Evolutionary conservation across 2,888 invertebrate genomes (phyloP), one percentile per base, ranked within the genome.

Genomic region (Andricus curvator): DNA sequence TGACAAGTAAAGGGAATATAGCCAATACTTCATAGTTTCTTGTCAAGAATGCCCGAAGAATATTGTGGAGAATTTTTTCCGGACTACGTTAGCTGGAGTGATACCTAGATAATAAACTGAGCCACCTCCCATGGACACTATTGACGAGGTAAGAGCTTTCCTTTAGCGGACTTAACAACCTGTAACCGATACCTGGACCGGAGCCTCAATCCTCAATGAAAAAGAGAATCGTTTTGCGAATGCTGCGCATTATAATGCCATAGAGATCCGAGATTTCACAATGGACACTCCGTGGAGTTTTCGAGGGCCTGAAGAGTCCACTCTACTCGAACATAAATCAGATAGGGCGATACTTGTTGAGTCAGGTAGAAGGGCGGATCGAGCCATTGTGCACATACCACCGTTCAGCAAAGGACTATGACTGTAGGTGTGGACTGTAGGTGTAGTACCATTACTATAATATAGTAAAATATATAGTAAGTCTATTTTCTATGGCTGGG

Each of bases 171-270:
- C 85, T 89, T 88, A 88, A 89, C 88, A 90, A 88, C 88, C 88
- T 90, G 90, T 90, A 90, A 90, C 88, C 88, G 90, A 90, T 90
- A 89, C 89, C 89, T 89, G 89, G 80, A 84, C 85, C 84, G 78
- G 79, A 82, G 65, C 70, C 65, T 37, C 20, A 37, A 56, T 48
- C 37, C 60, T 37, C 44, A 78, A 44, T 78, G 70, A 79, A 70
- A 74, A 60, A 48, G 41, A 65, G 48, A 66, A 78, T 65, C 66
- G 66, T 66, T 66, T 65, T 78, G 78, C 78, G 51, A 78, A 78
- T 67, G 48, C 60, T 29, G 70, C 4, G 48, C 56, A 56, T 74
- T 74, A 74, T 74, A 56, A 70, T 70, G 9, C 33, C 74, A 74
- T 74, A n/a, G 74, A 56, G 56, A 74, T 74, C n/a, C 29, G 56